A percentile compares a stretch with the other conserved stretches of the same genome.
Evolutionary conservation across 2,888 invertebrate species (phyloP).

Genomic region (Coelopa pilipes): DNA sequence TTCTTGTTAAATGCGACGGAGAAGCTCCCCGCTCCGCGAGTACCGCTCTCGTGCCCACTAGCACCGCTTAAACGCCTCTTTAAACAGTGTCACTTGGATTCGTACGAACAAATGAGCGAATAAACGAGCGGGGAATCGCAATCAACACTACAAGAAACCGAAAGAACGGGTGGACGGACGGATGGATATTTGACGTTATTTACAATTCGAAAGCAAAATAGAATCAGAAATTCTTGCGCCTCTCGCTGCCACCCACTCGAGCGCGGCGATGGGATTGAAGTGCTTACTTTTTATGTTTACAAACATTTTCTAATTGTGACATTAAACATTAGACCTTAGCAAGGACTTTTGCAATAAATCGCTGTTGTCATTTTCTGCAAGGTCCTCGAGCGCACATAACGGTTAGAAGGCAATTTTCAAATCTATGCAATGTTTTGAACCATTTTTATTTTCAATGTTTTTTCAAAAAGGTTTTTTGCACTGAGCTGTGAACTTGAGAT

Average conservation of each 20-base stretch:
- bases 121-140: background rate
- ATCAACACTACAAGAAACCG: constrained; percentile 3
- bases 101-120: background rate
- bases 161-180: constrained; percentile 13
- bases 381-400: background rate
- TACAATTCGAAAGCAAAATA: constrained; percentile 20
- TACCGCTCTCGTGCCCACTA: constrained; percentile 8
- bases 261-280: background rate
- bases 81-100: constrained; percentile 34
- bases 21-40: constrained; percentile 30
- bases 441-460: background rate
- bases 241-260: background rate
- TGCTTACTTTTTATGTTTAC: constrained; percentile 24
- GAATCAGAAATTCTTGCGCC: background rate
- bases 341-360: constrained; percentile 10
- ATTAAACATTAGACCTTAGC: background rate
- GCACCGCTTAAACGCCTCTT: constrained; percentile 37
- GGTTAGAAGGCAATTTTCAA: no score
- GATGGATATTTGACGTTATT: constrained; percentile 22
- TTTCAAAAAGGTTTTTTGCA: background rate
- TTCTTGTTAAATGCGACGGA: constrained; percentile 25
- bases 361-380: constrained; percentile 6
- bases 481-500: background rate
- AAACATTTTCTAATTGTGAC: constrained; percentile 9
- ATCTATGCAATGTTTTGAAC: background rate